Evolutionary conservation across 2,888 invertebrate species (phyloP).

Genomic region (Uropetala carovei): DNA sequence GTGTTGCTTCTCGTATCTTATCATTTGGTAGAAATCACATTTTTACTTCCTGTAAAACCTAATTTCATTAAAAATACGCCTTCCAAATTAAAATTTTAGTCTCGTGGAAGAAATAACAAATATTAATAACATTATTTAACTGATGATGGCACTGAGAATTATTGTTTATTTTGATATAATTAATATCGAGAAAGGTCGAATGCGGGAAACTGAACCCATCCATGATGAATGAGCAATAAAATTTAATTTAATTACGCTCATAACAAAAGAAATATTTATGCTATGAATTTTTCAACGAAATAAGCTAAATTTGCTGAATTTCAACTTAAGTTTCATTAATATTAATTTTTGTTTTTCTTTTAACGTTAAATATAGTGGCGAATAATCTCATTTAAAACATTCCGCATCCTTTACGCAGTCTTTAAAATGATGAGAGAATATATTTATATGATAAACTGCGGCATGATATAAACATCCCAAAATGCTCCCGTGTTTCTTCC

Average conservation of each 20-base stretch:
- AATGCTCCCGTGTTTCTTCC: neutral
- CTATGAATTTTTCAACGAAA: neutral
- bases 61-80: too few species aligned
- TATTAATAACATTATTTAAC: too few species aligned
- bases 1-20: too few species aligned
- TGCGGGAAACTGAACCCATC: rapidly evolving
- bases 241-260: neutral
- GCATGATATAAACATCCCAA: neutral
- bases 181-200: too few species aligned
- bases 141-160: too few species aligned
- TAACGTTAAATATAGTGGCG: neutral
- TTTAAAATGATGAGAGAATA: neutral
- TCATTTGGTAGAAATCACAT: too few species aligned
- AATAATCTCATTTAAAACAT: neutral
- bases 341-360: neutral
- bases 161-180: too few species aligned
- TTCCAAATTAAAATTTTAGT: too few species aligned
- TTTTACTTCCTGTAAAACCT: too few species aligned
- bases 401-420: neutral
- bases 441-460: neutral
- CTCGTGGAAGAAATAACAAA: too few species aligned
- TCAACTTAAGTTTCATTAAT: too few species aligned
- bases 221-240: neutral
- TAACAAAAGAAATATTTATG: neutral
- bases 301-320: too few species aligned